A percentile compares a stretch with the other conserved stretches of the same genome.
phyloP scores from a whole-genome alignment of 2,888 invertebrate species.

The Caenorhabditis japonica region DNA sequence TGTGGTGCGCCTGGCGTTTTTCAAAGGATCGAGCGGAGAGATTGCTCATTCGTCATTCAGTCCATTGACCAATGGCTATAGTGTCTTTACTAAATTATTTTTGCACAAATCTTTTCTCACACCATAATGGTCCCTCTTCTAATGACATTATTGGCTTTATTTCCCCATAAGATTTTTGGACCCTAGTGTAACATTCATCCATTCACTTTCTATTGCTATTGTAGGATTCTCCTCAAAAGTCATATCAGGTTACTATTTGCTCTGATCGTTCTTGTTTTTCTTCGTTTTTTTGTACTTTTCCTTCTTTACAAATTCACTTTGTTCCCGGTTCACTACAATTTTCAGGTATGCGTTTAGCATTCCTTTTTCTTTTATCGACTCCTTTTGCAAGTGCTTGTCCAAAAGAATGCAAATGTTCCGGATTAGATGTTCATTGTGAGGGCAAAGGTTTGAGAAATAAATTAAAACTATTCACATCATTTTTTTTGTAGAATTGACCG shows the following conservation, averaged over 20 bases:
- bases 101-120: too few species aligned
- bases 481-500: constrained; percentile 9
- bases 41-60: too few species aligned
- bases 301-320: background rate
- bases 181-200: too few species aligned
- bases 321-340: background rate
- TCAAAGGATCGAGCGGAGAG: too few species aligned
- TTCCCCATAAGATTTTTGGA: constrained; percentile 12
- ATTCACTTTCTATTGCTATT: too few species aligned
- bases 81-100: too few species aligned
- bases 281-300: too few species aligned
- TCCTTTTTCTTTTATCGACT: constrained; percentile 13
- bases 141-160: too few species aligned
- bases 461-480: too few species aligned
- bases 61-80: too few species aligned
- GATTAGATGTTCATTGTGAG: constrained; percentile 35
- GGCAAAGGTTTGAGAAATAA: too few species aligned
- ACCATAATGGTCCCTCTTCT: too few species aligned
- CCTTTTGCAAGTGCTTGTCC: constrained; percentile 19
- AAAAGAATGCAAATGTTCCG: constrained; percentile 22
- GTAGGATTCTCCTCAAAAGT: background rate
- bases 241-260: constrained; percentile 6
- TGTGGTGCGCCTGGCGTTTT: background rate
- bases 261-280: background rate
- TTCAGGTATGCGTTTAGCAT: constrained; percentile 32